Evolutionary conservation across 2,888 invertebrate genomes (phyloP), one percentile per base, ranked within the genome.

Genomic region (Melanostoma scalare): DNA sequence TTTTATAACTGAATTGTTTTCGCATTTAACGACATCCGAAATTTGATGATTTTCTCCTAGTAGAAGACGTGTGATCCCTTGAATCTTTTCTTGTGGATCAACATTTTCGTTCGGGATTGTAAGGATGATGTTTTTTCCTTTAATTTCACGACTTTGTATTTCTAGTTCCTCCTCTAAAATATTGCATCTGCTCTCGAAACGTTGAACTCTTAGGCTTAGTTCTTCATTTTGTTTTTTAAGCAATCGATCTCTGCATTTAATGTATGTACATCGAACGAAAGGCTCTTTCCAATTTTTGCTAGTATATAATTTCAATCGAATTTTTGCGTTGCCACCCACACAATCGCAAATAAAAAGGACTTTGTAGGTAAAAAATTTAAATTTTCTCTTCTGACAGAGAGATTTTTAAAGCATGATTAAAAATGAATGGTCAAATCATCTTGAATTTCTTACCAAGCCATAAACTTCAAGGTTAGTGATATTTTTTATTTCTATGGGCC

Each of bases 391-490:
- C 20, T 20, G 1, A 1, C 1, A 20, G 1, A 20, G 20, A 20
- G 20, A 20, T 20, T 20, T 20, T 20, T 20, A 20, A 20, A 1
- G 20, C 20, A 20, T 20, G 20, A 20, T 20, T 20, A 20, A 20
- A 20, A 20, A 20, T 20, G 20, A 20, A 20, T 40, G 56, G 56
- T 56, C 56, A 56, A 38, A 38, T 31, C 31, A 40, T 40, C 38
- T 58, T n/a, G 31, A 58, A 30, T 20, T 20, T 55, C 40, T 56
- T 38, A 35, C 61, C 55, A 44, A 44, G 20, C 9, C 50, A 63
- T 35, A 65, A 72, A 77, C 65, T 65, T 58, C 4, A 52, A 72
- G 50, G 52, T 60, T 58, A 58, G 20, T 4, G 9, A 10, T 10
- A 4, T n/a, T 20, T 10, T 35, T 30, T 30, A 20, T 53, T 35